Base-by-base conservation (phyloP, 1,140 invertebrate species). In the Laodelphax striatellus region DNA sequence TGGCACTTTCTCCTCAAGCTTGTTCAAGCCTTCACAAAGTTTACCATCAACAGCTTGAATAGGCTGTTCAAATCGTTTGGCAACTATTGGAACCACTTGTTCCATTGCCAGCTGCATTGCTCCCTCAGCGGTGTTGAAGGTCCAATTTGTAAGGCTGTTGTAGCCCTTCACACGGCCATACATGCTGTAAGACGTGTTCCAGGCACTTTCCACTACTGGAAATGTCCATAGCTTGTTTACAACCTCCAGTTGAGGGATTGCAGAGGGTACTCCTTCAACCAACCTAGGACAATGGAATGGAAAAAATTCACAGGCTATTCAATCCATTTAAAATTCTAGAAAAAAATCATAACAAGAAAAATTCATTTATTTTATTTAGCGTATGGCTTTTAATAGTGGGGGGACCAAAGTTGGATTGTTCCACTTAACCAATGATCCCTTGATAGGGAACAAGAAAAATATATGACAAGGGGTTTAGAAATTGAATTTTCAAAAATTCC, bases 1-100 rank as follows among this genome's bases (percentile, higher is more conserved):
- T 0, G 87, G 87, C n/a, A 88, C 80, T 63, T 80, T 79, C 65
- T 87, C 79, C 67, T 89, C 87, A 0, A 90, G 81, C 8, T 87
- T 79, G 67, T 90, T 86, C 46, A 91, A 79, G 22, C 85, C 85
- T 69, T 82, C 85, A 70, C 86, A 90, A 34, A 90, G 77, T 19
- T 88, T 75, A 50, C 78, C 77, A 71, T 91, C 88, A 13, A 90
- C 76, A n/a, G 81, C 81, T 5, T 77, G 75, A 2, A 90, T 79
- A 0, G 87, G 86, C 0, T 78, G 75, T 68, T 87, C 82, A 19
- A 90, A 73, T 5, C 83, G 71, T 43, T 78, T 76, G 5, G 88
- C 80, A 0, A 84, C 82, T 3, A 38, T 38, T 1, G 34, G 34
- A 3, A 13, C 34, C 8, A 38, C 74, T 22, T 79, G 79, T 24